phyloP scores from a whole-genome alignment of 1,140 invertebrate species.

The Drosophila saltans region DNA sequence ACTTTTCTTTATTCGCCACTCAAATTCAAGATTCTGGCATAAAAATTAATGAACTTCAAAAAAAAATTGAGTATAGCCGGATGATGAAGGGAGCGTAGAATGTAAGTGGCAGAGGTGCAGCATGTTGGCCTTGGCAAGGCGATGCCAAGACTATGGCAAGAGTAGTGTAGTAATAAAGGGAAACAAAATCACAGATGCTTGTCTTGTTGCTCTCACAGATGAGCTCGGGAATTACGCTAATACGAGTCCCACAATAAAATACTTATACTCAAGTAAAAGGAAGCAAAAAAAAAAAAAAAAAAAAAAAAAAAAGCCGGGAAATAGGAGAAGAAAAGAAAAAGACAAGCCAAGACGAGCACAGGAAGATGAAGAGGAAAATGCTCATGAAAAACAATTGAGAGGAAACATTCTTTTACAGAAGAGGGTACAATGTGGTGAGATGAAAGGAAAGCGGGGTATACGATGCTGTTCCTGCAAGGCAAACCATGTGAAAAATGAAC shows the following conservation, averaged over 20 bases:
- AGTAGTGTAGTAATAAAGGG: not conserved
- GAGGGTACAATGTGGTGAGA: not conserved
- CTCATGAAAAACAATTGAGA: conserved; percentile 58
- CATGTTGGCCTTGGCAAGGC: too few species aligned
- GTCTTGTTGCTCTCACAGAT: conserved; percentile 56
- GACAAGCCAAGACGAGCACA: too few species aligned
- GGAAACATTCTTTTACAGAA: conserved; percentile 22
- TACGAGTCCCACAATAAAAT: conserved; percentile 64
- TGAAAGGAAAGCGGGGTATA: conserved; percentile 10
- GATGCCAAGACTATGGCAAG: not conserved
- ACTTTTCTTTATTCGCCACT: conserved; percentile 37
- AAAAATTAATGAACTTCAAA: conserved; percentile 75
- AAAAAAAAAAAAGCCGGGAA: not conserved
- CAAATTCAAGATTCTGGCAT: conserved; percentile 61
- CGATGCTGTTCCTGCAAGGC: not conserved
- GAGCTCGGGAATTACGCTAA: conserved; percentile 67
- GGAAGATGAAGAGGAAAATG: not conserved
- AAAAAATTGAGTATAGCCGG: conserved; percentile 32
- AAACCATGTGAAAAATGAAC: conserved; percentile 68
- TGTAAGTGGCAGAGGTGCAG: not conserved
- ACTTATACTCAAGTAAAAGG: conserved; percentile 29
- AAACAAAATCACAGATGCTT: conserved; percentile 13
- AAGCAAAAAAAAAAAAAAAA: not conserved
- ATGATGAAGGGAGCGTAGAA: not conserved
- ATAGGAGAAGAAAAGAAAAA: not conserved